A percentile compares a stretch with the other conserved stretches of the same genome.
Conservation (phyloP, 2,797 vertebrate genomes). For the Spondyliosoma cantharus region DNA sequence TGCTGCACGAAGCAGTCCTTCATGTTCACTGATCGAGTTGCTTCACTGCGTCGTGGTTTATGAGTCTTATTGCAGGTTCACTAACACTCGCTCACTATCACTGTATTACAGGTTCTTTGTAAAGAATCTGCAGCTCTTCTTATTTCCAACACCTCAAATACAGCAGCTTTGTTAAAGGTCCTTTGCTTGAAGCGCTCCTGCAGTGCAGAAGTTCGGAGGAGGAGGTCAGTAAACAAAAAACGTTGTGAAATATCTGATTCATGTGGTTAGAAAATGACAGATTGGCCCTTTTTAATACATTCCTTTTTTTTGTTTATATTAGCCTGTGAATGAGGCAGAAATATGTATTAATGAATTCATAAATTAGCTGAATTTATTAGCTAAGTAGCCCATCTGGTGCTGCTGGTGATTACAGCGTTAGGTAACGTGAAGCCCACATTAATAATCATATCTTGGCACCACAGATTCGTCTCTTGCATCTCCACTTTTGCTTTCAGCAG, state of each 20-base stretch:
- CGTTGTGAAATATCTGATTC: too few species aligned
- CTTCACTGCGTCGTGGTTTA: not conserved
- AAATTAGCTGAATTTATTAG: slow-evolving; percentile 4
- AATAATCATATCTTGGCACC: not conserved
- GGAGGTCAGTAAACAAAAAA: too few species aligned
- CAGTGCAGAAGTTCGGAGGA: too few species aligned
- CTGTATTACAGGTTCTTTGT: not conserved
- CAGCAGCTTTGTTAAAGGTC: too few species aligned
- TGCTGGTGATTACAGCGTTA: slow-evolving; percentile 24
- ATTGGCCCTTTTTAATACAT: not conserved
- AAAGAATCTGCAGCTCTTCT: not conserved
- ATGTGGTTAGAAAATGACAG: not conserved
- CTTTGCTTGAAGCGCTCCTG: too few species aligned
- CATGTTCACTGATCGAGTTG: not conserved
- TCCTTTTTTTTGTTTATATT: not conserved
- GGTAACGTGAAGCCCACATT: slow-evolving; percentile 8
- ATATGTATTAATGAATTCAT: slow-evolving; percentile 21
- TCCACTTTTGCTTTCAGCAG: not conserved
- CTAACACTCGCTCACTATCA: not conserved
- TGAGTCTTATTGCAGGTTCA: not conserved
- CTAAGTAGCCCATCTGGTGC: slow-evolving; percentile 30
- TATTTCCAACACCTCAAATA: too few species aligned
- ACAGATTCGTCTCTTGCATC: not conserved
- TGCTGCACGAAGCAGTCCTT: not conserved
- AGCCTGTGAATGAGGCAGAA: slow-evolving; percentile 9